These are phyloP conservation scores for Agelastica alni DNA, from an alignment of 2,888 invertebrate species.

Conservation along the genomic window DNA sequence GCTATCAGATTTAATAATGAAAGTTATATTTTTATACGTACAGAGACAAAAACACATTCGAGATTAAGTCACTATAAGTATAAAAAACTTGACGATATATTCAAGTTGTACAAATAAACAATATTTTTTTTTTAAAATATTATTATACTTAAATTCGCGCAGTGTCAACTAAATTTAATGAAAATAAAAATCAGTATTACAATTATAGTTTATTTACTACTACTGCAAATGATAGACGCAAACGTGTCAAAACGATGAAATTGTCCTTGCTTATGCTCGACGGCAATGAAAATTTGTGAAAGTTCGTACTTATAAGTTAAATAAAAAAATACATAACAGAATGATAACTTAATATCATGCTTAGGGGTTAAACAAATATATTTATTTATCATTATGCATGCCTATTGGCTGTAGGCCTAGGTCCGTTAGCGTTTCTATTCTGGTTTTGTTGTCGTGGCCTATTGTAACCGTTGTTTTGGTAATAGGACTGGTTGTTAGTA, in stretches of 20 bases:
- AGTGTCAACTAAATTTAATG: no score
- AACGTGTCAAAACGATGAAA: neutral
- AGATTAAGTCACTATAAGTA: no score
- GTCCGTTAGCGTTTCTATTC: slow-evolving; percentile 45
- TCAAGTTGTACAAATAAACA: neutral
- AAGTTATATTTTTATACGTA: no score
- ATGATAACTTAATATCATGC: slow-evolving; percentile 30
- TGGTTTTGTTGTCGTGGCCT: slow-evolving; percentile 44
- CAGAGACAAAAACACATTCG: no score
- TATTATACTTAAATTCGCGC: neutral
- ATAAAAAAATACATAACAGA: slow-evolving; percentile 27
- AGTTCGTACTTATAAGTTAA: slow-evolving; percentile 27
- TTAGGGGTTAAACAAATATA: slow-evolving; percentile 3
- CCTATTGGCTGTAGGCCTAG: slow-evolving; percentile 37
- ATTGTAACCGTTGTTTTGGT: slow-evolving; percentile 51
- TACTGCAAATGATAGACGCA: neutral
- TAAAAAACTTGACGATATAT: no score
- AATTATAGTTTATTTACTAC: neutral
- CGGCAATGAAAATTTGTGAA: slow-evolving; percentile 11
- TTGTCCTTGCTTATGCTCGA: neutral
- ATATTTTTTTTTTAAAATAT: neutral
- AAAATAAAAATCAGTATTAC: neutral
- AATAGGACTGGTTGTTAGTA: slow-evolving; percentile 47
- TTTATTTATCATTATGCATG: slow-evolving; percentile 25
- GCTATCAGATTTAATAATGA: no score